A percentile compares a stretch with the other conserved stretches of the same genome.
Evolutionary conservation across 2,113 vertebrate genomes (phyloP).

Genomic region (Chauna torquata): DNA sequence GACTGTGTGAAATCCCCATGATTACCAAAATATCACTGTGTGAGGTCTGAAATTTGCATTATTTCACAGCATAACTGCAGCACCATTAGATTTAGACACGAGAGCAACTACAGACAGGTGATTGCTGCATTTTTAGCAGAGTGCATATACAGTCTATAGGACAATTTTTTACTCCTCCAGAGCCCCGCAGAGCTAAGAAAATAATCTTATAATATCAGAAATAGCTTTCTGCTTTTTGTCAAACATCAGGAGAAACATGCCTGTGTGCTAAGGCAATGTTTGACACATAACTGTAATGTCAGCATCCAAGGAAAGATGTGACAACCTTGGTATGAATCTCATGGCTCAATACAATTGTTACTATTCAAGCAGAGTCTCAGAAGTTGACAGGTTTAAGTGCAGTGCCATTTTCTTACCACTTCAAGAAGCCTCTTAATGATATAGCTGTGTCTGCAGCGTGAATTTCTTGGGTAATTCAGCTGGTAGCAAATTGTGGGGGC

Average conservation of each 20-base stretch:
- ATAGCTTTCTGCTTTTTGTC: neutral
- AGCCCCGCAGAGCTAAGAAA: neutral
- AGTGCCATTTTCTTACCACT: slow-evolving; percentile 45
- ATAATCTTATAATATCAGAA: neutral
- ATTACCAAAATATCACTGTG: neutral
- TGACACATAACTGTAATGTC: neutral
- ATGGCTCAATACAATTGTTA: neutral
- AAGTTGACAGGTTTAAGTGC: neutral
- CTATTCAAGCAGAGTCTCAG: neutral
- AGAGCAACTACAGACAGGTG: neutral
- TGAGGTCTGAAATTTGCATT: neutral
- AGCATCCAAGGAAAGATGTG: neutral
- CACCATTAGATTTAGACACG: neutral
- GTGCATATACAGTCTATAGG: neutral
- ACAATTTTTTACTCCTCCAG: neutral
- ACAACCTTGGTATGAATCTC: neutral
- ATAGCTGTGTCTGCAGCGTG: neutral
- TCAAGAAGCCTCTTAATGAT: slow-evolving; percentile 53
- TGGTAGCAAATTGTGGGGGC: slow-evolving; percentile 53
- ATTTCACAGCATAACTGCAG: neutral
- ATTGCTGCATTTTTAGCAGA: neutral
- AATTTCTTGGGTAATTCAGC: slow-evolving; percentile 49
- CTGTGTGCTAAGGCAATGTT: neutral
- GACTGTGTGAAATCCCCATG: neutral
- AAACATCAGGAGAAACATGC: neutral